Base-by-base conservation (phyloP, 1,140 invertebrate genomes). In the Lordiphosa clarofinis region DNA sequence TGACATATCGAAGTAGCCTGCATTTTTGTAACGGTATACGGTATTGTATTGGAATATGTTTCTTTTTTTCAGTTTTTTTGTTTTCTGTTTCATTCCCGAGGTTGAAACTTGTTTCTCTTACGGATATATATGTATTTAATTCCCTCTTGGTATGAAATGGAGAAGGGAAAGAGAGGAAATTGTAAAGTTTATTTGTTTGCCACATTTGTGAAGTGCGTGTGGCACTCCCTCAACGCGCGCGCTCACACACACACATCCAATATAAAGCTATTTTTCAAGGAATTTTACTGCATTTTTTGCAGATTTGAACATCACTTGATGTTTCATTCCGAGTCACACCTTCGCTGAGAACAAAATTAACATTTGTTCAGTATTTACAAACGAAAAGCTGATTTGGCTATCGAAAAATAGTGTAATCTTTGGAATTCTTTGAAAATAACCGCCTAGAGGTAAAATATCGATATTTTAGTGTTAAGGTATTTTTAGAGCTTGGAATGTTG, bases 1-100 rank as follows among this genome's bases (percentile, higher is more conserved):
- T 52, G 39, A 52, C 24, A 52, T 52, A 58, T 64, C 35, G 19
- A 55, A 40, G 15, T 47, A 42, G 13, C 28, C 7, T 31, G 28
- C 28, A 31, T 21, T 46, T 11, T 3, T 42, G 38, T 46, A 9
- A 11, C 43, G 31, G n/a, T 12, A 52, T n/a, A 11, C 43, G 31
- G n/a, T 12, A 52, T n/a, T 36, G 35, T 10, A 21, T 57, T 50
- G 24, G 10, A 35, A 36, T 52, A 42, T 49, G 31, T 28, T 39
- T 57, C 12, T 19, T 15, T 50, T 12, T 24, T 36, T 10, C 5
- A 6, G 6, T 28, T 28, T 28, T 28, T 36, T 9, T 56, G 8
- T 56, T 35, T 28, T 35, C 36, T 57, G 9, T 24, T 47, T 15
- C 9, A 9, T 15, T 31, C 11, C 43, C 43, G 24, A 44, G 42